A percentile compares a stretch with the other conserved stretches of the same genome.
Conservation (phyloP, 35 echinoderm and acorn worm species). For the Lytechinus pictus region DNA sequence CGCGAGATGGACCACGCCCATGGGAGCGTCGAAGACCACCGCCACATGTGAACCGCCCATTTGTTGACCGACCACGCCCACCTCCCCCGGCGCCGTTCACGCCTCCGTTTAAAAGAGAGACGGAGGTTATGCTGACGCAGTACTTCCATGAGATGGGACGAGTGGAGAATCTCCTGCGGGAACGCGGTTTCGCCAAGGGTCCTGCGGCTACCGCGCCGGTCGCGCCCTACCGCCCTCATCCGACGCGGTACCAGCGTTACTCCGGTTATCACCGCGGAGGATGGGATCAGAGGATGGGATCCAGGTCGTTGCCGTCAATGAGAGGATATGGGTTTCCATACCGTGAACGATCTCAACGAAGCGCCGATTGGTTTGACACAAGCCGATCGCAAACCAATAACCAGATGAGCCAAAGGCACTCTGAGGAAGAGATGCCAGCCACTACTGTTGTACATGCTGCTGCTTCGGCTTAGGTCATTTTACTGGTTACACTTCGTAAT, state of each 20-base stretch:
- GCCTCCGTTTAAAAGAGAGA: conserved; percentile 22
- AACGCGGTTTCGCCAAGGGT: conserved; percentile 48
- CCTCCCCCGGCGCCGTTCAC: conserved; percentile 1
- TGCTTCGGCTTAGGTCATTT: conserved; percentile 13
- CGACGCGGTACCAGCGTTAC: background rate
- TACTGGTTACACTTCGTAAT: no score
- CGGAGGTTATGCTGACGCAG: conserved; percentile 38
- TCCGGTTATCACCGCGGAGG: background rate
- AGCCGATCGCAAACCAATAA: conserved; percentile 25
- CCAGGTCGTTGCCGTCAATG: conserved; percentile 28
- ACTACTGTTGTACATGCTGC: background rate
- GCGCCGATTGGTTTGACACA: conserved; percentile 26
- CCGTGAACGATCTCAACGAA: conserved; percentile 21
- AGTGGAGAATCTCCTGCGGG: conserved; percentile 40
- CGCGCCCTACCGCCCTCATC: background rate
- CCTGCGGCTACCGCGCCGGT: background rate
- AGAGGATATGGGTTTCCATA: background rate
- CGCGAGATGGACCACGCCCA: background rate
- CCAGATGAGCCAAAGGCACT: background rate
- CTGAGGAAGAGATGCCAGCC: background rate
- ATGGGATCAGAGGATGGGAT: background rate
- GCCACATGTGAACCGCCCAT: background rate
- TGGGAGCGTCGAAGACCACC: background rate
- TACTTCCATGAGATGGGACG: conserved; percentile 42
- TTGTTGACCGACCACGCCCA: background rate